phyloP scores from a whole-genome alignment of 2,888 invertebrate genomes.

The Empis livida region DNA sequence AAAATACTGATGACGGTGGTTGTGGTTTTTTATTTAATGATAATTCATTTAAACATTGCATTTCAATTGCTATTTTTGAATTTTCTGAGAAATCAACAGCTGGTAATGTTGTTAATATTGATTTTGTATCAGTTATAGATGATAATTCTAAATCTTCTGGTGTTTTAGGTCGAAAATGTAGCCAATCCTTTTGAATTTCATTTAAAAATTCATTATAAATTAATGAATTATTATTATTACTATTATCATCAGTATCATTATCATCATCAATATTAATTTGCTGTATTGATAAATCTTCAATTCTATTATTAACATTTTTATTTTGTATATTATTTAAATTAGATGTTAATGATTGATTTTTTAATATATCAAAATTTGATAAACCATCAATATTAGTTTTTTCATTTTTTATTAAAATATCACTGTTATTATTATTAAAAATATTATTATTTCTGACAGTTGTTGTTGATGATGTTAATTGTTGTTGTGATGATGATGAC shows the following conservation, averaged over 20 bases:
- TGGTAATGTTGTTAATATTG: constrained; percentile 7
- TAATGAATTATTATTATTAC: not conserved
- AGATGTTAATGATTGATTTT: not conserved
- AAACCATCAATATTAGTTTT: not conserved
- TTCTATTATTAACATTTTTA: not conserved
- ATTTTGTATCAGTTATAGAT: constrained; percentile 10
- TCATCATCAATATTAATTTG: not conserved
- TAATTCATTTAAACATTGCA: constrained; percentile 21
- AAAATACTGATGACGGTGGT: constrained; percentile 11
- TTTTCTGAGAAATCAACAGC: constrained; percentile 29
- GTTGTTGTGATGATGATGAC: not conserved
- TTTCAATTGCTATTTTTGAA: constrained; percentile 29
- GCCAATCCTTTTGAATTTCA: constrained; percentile 32
- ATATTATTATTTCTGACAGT: not conserved
- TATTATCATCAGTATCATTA: not conserved
- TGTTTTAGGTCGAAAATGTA: constrained; percentile 35
- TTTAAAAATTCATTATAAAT: constrained; percentile 29
- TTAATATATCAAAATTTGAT: not conserved
- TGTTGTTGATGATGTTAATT: not conserved
- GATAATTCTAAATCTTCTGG: constrained; percentile 19
- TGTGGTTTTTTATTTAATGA: constrained; percentile 7
- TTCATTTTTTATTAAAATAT: constrained; percentile 4
- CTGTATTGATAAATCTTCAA: not conserved
- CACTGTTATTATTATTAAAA: constrained; percentile 3
- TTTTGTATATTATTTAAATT: not conserved